Conservation (phyloP, 2,888 invertebrate genomes). For the Gisinianus flammeolus region DNA sequence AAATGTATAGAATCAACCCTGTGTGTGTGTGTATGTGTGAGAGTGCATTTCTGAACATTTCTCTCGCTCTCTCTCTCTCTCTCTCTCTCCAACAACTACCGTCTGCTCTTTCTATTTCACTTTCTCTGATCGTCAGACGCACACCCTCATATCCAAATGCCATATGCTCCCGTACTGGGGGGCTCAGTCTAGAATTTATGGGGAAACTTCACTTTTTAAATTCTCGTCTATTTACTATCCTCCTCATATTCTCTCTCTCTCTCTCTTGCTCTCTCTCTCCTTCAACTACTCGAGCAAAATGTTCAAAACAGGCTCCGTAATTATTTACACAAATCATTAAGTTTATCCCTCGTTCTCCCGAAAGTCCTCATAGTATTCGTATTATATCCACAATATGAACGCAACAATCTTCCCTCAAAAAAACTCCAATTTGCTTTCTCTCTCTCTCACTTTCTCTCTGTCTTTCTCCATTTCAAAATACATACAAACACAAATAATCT, state of each 20-base stretch:
- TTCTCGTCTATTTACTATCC: constrained; percentile 25
- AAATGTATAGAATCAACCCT: constrained; percentile 39
- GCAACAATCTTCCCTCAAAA: too few species aligned
- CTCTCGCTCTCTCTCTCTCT: not conserved
- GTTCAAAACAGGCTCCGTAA: constrained; percentile 34
- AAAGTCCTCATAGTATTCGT: too few species aligned
- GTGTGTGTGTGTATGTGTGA: not conserved
- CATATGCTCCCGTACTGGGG: not conserved
- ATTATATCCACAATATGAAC: too few species aligned
- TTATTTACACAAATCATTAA: constrained; percentile 39
- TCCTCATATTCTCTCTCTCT: not conserved
- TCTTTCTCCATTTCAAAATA: too few species aligned
- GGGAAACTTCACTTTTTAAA: constrained; percentile 33
- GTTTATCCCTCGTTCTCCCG: constrained; percentile 16
- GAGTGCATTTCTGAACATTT: not conserved
- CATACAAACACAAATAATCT: too few species aligned
- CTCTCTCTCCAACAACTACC: not conserved
- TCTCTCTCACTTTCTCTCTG: too few species aligned
- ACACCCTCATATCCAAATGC: not conserved
- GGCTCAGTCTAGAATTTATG: constrained; percentile 22
- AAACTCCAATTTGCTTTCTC: too few species aligned
- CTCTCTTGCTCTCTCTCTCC: constrained; percentile 7
- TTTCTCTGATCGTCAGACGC: not conserved
- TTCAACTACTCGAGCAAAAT: not conserved
- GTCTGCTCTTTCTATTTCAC: not conserved